phyloP scores from a whole-genome alignment of 2,113 vertebrate genomes.

The Thunnus maccoyii region DNA sequence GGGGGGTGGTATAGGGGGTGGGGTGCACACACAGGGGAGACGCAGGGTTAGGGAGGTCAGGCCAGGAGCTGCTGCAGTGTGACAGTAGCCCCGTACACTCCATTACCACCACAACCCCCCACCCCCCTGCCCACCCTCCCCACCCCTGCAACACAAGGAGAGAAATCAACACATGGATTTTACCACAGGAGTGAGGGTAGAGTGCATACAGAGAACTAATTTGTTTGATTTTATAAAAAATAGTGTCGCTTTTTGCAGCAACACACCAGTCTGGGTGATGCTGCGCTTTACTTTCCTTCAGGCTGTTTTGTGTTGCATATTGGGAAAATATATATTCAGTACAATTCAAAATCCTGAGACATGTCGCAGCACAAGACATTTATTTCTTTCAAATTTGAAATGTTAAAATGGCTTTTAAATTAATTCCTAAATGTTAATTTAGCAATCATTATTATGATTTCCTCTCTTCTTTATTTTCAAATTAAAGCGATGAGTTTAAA shows the following conservation, averaged over 20 bases:
- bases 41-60: conserved; percentile 66
- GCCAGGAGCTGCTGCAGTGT: conserved; percentile 36
- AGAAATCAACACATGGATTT: conserved; percentile 69
- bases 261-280: not conserved
- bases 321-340: not conserved
- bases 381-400: conserved; percentile 9
- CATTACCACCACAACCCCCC: conserved; percentile 39
- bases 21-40: conserved; percentile 54
- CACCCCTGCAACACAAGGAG: conserved; percentile 24
- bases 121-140: not conserved
- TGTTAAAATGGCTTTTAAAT: conserved; percentile 29
- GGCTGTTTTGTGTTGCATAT: not conserved
- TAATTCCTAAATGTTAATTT: conserved; percentile 45
- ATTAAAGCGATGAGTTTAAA: conserved; percentile 61
- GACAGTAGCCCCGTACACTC: conserved; percentile 59
- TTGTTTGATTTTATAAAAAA: conserved; percentile 57
- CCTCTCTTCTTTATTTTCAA: conserved; percentile 48
- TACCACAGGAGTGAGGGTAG: conserved; percentile 26
- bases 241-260: conserved; percentile 7
- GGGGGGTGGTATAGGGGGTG: not conserved
- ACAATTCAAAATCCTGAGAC: not conserved
- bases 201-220: conserved; percentile 52
- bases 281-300: not conserved
- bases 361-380: not conserved
- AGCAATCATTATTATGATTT: conserved; percentile 16